Evolutionary conservation across 2,797 vertebrate species (phyloP).

Genomic region (Hylomyscus alleni): DNA sequence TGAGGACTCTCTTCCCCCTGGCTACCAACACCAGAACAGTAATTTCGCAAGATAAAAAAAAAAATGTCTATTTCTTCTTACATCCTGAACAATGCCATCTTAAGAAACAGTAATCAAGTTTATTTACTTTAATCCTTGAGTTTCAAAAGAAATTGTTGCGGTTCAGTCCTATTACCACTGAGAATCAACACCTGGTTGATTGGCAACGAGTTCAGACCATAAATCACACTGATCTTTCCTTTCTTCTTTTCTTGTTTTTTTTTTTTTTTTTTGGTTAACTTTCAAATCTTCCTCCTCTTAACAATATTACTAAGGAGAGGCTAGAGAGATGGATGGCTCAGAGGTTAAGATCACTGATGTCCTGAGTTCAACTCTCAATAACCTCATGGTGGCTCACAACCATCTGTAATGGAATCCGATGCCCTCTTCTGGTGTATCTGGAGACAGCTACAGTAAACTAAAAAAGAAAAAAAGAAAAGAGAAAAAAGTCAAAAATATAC

Average conservation of each 20-base stretch:
- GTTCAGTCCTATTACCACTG: background rate
- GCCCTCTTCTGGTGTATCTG: background rate
- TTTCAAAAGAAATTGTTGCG: slow-evolving; percentile 38
- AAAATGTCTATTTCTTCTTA: background rate
- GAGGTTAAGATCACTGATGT: background rate
- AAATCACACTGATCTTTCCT: background rate
- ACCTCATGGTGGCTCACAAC: background rate
- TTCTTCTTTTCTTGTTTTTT: background rate
- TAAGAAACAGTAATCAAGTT: background rate
- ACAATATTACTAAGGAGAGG: background rate
- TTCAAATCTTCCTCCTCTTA: background rate
- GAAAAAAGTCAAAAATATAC: background rate
- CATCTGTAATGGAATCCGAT: background rate
- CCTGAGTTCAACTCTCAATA: background rate
- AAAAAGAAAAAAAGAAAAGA: background rate
- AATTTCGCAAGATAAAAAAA: slow-evolving; percentile 29
- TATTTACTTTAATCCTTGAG: slow-evolving; percentile 10
- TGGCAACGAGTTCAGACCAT: background rate
- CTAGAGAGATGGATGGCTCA: background rate
- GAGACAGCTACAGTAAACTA: background rate
- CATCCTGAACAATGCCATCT: background rate
- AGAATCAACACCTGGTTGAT: background rate
- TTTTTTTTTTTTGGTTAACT: slow-evolving; percentile 30
- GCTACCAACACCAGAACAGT: background rate
- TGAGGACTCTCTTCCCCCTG: background rate